Evolutionary conservation across 2,888 invertebrate species (phyloP), one percentile per base, ranked within the genome.

Genomic region (Andrena minutula): DNA sequence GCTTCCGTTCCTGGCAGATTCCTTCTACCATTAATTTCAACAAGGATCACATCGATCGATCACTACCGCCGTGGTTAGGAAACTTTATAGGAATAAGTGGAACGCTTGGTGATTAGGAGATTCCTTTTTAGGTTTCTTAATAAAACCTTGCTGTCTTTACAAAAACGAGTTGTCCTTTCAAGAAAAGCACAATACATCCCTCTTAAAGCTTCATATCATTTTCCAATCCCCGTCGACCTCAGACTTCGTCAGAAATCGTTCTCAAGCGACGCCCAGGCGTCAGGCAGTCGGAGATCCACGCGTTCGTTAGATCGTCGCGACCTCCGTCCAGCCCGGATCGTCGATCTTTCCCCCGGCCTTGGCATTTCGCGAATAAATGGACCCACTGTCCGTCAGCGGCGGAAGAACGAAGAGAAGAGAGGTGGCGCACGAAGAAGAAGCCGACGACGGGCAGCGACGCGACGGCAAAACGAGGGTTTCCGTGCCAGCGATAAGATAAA

Each of bases 281-380:
- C 41, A 41, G 16, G 16, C 16, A 12, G 41, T 12, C 16, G 41
- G 26, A 35, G 60, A 74, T 79, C 60, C 30, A 41, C 35, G 64
- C 49, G 63, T 51, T 68, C 41, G 35, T 49, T 49, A 63, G 72
- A 72, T 79, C 80, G 26, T 26, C 56, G 64, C 70, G 74, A 60
- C 65, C 84, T 76, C 60, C 74, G 26, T 23, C 32, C 32, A 64
- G 41, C 10, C n/a, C 41, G 56, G 70, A 68, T 72, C 75, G 79
- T 71, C 82, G 83, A 79, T 84, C 76, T 76, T 80, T 75, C 64
- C 66, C 79, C 64, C 77, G 65, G 74, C 76, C 82, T 93, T 93
- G 93, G 90, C 90, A 90, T 90, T 93, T 89, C 41, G 90, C 91
- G 92, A 92, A 93, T 93, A 93, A 93, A 93, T 92, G 93, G 91